Evolutionary conservation across 2,888 invertebrate genomes (phyloP), one percentile per base, ranked within the genome.

Genomic region (Amphimallon solstitiale): DNA sequence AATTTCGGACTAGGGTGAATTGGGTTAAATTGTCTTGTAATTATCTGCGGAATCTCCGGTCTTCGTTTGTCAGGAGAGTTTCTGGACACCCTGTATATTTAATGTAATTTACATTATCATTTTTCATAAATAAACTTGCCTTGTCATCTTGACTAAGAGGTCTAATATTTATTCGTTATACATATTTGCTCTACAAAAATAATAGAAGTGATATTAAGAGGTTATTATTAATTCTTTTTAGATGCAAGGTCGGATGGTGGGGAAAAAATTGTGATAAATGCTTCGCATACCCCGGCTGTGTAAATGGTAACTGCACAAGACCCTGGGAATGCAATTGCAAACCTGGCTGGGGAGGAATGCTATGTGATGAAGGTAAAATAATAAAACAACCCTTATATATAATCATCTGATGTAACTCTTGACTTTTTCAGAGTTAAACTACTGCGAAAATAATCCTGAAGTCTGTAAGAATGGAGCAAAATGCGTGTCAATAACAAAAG

Each of bases 241-340:
- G 93, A 84, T 97, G 97, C 82, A 91, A 91, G 79, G 90, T 94
- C 1, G 97, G 97, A 38, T 97, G 94, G 94, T 92, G 90, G 73
- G 96, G 96, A 0, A 83, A 83, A 10, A 86, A 87, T 74, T 91
- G 91, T 76, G 84, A 88, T 51, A 87, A 88, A 73, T 93, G 92
- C 76, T 92, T 92, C 77, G 88, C 91, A 0, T 96, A 96, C 84
- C 96, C 96, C 0, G 95, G 95, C 69, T 97, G 96, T 79, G 88
- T 88, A 63, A 90, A 95, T 78, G 97, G 97, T 15, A 86, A 88
- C 61, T 97, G 97, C 81, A 86, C 86, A 64, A 85, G 90, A 59
- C 95, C 96, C 1, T 96, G 95, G 95, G 93, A 96, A 80, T 97
- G 97, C 81, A 88, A 89, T 77, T 97, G 97, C 81, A 86, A 91